These are phyloP conservation scores for Drosophila borborema DNA, from an alignment of 2,888 invertebrate genomes.

Conservation along the genomic window DNA sequence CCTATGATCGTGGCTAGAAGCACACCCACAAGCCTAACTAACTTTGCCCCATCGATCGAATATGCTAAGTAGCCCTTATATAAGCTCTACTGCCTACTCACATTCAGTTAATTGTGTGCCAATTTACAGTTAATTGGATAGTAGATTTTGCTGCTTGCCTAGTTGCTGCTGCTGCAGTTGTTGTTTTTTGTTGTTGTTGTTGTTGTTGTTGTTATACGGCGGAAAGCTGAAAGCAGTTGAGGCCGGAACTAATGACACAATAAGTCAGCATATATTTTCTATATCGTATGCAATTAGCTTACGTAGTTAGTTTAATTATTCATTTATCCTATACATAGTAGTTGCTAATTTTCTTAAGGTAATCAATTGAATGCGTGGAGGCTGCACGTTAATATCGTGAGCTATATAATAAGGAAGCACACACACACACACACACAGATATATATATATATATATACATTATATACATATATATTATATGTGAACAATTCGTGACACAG, in stretches of 20 bases:
- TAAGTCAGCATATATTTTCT: conserved; percentile 15
- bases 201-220: not conserved
- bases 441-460: not conserved
- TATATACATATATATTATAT: conserved; percentile 10
- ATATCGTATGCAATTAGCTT: not conserved
- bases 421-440: conserved; percentile 10
- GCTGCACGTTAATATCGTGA: conserved; percentile 21
- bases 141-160: not conserved
- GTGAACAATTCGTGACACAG: conserved; percentile 47
- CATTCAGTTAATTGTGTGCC: conserved; percentile 6
- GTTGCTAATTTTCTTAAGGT: conserved; percentile 17
- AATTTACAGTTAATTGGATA: conserved; percentile 7
- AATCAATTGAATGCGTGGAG: not conserved
- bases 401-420: conserved; percentile 14
- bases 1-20: not conserved
- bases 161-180: not conserved
- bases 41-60: conserved; percentile 24
- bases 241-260: conserved; percentile 32
- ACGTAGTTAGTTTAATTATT: conserved; percentile 4
- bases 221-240: not conserved
- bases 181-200: not conserved
- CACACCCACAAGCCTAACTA: not conserved
- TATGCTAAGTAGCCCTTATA: conserved; percentile 8
- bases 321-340: conserved; percentile 2
- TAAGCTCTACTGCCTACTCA: not conserved